Conservation (phyloP, 2,797 vertebrate genomes). For the Numenius phaeopus region DNA sequence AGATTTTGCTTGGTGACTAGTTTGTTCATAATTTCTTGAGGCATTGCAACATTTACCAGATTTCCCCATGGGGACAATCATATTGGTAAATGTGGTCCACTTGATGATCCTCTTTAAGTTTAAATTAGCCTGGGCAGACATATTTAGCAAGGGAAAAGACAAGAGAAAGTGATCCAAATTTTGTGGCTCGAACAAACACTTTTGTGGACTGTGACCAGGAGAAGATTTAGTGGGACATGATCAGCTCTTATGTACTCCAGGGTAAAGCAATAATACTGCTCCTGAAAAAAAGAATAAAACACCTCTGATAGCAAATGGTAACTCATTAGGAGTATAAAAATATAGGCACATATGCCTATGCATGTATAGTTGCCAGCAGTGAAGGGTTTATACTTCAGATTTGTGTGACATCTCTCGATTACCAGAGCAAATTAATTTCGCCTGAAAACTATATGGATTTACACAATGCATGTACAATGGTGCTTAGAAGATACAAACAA, state of each 20-base stretch:
- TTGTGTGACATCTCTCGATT: background rate
- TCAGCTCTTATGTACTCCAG: background rate
- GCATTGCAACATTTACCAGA: constrained; percentile 12
- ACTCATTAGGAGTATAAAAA: background rate
- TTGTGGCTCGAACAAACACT: background rate
- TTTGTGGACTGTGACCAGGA: background rate
- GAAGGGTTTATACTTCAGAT: background rate
- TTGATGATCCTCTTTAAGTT: background rate
- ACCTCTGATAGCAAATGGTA: background rate
- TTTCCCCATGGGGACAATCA: background rate
- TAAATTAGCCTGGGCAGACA: background rate
- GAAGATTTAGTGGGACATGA: background rate
- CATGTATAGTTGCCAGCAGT: background rate
- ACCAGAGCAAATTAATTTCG: background rate
- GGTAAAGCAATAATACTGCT: background rate
- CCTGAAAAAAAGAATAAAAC: background rate
- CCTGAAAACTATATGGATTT: background rate
- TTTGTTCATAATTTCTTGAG: constrained; percentile 5
- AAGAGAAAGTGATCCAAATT: constrained; percentile 3
- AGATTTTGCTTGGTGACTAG: background rate
- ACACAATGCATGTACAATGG: background rate
- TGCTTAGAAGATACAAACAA: background rate
- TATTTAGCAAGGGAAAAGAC: background rate
- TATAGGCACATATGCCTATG: background rate
- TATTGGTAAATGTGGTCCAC: background rate